Evolutionary conservation across 2,888 invertebrate species (phyloP), one percentile per base, ranked within the genome.

Genomic region (Lasiommata megera): DNA sequence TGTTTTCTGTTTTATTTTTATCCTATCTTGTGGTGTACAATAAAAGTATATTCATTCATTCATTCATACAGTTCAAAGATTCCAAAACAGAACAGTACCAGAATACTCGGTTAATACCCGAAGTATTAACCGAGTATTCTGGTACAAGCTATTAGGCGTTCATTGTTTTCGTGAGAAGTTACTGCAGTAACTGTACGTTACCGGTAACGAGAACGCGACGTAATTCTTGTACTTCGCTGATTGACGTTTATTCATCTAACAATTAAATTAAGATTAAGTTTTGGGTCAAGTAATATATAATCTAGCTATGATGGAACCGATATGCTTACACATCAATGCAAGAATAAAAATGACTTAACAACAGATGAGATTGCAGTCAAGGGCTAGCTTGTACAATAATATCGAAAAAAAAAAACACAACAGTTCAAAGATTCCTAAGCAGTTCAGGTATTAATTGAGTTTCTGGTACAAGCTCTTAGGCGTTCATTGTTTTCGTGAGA

Each of bases 121-220:
- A n/a, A n/a, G 23, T n/a, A 43, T 29, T 29, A n/a, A 44, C 28
- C 12, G 12, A 28, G 44, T 47, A n/a, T 31, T 23, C 12, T 23
- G 6, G 36, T 9, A 48, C 23, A 37, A 34, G 18, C 37, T 47
- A 14, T 36, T 36, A 48, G 18, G 37, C 34, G 37, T 48, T 48
- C 5, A 37, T 48, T 31, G 46, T 46, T 46, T 14, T 14, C 11
- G 44, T 9, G 16, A 16, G 31, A 31, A 48, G 38, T 46, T 44
- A 28, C 50, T 60, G 59, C 41, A 56, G 59, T 56, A 37, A 31
- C 59, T 48, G 56, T 47, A 56, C 52, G 17, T 52, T 41, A 23
- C 47, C 52, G 56, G 46, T 47, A 59, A 51, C 47, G 40, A 56
- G 51, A 3, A 46, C 59, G 46, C 46, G 16, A 12, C 51, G 56